Evolutionary conservation across 2,797 vertebrate genomes (phyloP).

Genomic region (Tiaroga cobitis): DNA sequence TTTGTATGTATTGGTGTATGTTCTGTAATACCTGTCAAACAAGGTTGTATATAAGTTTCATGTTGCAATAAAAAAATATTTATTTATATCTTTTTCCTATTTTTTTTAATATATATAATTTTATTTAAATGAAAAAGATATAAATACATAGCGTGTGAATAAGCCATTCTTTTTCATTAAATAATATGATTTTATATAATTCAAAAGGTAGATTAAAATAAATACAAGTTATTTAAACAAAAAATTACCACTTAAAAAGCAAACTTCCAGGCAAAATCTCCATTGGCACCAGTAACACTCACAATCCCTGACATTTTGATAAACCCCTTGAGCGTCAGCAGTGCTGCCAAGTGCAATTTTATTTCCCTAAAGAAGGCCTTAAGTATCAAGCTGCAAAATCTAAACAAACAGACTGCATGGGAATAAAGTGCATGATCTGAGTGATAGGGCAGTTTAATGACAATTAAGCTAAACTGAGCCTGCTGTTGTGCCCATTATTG

Average conservation of each 20-base stretch:
- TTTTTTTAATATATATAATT: neutral
- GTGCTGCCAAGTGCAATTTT: constrained; percentile 49
- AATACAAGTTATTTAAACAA: neutral
- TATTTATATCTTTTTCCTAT: neutral
- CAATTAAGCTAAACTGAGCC: constrained; percentile 54
- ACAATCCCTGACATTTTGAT: constrained; percentile 38
- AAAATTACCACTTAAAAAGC: neutral
- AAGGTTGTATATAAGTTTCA: neutral
- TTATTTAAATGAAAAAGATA: neutral
- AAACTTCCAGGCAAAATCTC: neutral
- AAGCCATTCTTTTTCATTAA: neutral
- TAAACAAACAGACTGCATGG: constrained; percentile 50
- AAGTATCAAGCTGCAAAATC: constrained; percentile 35
- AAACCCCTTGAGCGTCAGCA: constrained; percentile 54
- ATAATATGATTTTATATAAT: neutral
- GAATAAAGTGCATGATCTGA: constrained; percentile 37
- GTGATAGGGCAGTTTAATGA: constrained; percentile 55
- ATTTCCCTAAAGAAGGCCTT: constrained; percentile 36
- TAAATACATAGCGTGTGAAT: neutral
- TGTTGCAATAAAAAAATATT: neutral
- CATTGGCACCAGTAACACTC: constrained; percentile 9
- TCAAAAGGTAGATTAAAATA: neutral
- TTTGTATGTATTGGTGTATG: neutral
- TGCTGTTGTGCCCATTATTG: constrained; percentile 42
- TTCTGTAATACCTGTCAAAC: neutral